Conservation (phyloP, 2,113 vertebrate genomes). For the Lota lota region DNA sequence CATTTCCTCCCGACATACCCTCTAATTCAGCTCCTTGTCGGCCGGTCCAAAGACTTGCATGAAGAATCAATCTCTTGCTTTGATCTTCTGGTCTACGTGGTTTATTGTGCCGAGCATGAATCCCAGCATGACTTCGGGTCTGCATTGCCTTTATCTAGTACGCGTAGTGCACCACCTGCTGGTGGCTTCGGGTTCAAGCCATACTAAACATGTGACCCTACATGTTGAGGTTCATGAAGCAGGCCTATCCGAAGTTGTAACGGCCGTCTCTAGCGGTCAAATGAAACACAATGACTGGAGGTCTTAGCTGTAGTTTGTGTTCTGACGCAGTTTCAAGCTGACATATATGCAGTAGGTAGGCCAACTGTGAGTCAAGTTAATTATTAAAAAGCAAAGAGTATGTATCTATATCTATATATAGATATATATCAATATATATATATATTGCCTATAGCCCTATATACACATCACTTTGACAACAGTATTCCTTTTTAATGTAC, state of each 20-base stretch:
- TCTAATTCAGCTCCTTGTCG: constrained; percentile 24
- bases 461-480: constrained; percentile 18
- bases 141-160: neutral
- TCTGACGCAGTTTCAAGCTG: neutral
- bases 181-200: constrained; percentile 33
- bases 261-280: constrained; percentile 20
- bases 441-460: neutral
- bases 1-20: constrained; percentile 61
- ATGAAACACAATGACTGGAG: constrained; percentile 7
- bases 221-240: neutral
- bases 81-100: constrained; percentile 40
- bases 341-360: neutral
- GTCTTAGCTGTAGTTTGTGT: constrained; percentile 28
- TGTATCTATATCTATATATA: too few species aligned
- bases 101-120: neutral
- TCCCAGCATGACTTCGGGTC: neutral
- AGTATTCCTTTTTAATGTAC: neutral
- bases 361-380: neutral
- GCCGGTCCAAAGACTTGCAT: constrained; percentile 15
- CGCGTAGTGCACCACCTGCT: constrained; percentile 49
- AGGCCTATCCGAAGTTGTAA: neutral
- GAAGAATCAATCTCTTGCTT: constrained; percentile 38
- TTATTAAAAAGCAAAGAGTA: neutral
- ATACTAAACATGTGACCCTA: constrained; percentile 12
- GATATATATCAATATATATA: neutral